Base-by-base conservation (phyloP, 2,888 invertebrate species). In the Timema podura region DNA sequence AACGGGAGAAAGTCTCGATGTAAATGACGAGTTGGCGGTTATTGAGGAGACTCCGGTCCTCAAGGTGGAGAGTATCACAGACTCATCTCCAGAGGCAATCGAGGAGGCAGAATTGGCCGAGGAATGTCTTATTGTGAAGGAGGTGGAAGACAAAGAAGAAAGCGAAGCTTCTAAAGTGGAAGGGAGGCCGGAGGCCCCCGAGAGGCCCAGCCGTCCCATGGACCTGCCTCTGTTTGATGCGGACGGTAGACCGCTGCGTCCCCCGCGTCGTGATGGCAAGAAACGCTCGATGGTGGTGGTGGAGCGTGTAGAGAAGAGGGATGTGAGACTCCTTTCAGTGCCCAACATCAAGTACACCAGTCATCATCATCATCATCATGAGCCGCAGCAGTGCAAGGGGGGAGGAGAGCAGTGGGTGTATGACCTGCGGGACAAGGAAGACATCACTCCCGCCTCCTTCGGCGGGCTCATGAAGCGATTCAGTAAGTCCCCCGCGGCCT, bases 381-480 rank as follows among this genome's bases (percentile, higher is more conserved):
- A 30, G 30, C 30, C 30, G 30, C 61, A 61, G n/a, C 61, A 16
- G 61, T 45, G 45, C 11, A 16, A 61, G 44, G 44, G 44, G 11
- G 30, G 30, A 30, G 44, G 45, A 10, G 44, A 61, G n/a, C 61
- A 61, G 11, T 45, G 30, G 61, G 73, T 83, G 76, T 83, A 82
- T 78, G 88, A 86, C 79, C 82, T 86, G 76, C 83, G 89, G 80
- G 83, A 84, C 77, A 83, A 82, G 78, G 85, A 83, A 75, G 82
- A 82, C 76, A 76, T 79, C 75, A 76, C 83, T 73, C 77, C 77
- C 76, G 82, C 84, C 71, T 83, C 89, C 74, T 88, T 91, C 84
- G 89, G 90, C 80, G 89, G 86, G 85, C 84, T 92, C 77, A 90
- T 91, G 85, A 87, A 92, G 81, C 89, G 92, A 86, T 91, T 92